Evolutionary conservation across 2,888 invertebrate genomes (phyloP).

Genomic region (Blomia tropicalis): DNA sequence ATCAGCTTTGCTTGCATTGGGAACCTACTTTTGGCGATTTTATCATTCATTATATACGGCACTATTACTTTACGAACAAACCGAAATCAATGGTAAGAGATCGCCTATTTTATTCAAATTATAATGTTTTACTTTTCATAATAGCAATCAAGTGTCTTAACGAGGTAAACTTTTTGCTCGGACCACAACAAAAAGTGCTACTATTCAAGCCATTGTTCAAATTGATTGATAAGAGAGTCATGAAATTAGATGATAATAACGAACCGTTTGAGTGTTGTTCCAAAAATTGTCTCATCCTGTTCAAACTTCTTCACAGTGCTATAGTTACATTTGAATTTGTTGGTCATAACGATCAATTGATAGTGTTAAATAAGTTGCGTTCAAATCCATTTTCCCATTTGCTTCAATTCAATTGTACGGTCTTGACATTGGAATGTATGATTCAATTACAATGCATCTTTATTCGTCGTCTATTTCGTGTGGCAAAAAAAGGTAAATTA

Average conservation of each 20-base stretch:
- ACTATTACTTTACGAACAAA: neutral
- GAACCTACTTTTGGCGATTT: conserved; percentile 2
- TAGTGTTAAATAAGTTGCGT: neutral
- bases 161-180: neutral
- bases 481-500: neutral
- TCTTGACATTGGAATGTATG: neutral
- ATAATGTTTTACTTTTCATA: neutral
- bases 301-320: neutral
- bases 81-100: neutral
- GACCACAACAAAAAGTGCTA: neutral
- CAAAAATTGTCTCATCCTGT: neutral
- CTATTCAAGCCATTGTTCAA: neutral
- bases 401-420: neutral
- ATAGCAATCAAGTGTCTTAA: neutral
- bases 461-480: neutral
- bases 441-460: neutral
- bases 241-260: neutral
- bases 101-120: neutral
- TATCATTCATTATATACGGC: neutral
- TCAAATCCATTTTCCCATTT: neutral
- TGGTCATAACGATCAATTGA: neutral
- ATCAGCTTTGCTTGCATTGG: neutral
- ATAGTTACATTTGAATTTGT: neutral
- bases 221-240: neutral
- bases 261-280: neutral